Percentiles rank a stretch among this genome's conserved stretches.
These are phyloP conservation scores for Danio aesculapii DNA, from an alignment of 2,797 vertebrate genomes.

Conservation along the genomic window DNA sequence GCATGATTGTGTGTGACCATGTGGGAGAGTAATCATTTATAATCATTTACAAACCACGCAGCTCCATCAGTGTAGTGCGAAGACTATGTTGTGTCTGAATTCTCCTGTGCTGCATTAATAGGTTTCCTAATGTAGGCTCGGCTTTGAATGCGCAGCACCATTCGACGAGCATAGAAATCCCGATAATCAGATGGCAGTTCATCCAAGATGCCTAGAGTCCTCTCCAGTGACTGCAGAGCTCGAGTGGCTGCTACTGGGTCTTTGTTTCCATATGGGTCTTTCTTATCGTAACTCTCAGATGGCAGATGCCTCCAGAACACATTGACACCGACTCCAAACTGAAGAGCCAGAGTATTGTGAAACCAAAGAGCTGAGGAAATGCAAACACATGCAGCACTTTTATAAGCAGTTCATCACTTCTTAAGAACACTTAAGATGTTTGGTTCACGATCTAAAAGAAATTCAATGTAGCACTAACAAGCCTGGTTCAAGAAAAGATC, in stretches of 20 bases:
- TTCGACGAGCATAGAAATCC: constrained; percentile 93
- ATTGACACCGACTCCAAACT: constrained; percentile 93
- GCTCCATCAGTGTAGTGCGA: constrained; percentile 50
- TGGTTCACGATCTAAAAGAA: neutral
- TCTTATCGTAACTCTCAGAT: constrained; percentile 87
- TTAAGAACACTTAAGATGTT: neutral
- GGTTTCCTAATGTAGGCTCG: constrained; percentile 69
- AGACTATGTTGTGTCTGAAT: constrained; percentile 7
- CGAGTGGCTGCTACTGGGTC: constrained; percentile 87
- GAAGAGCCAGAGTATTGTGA: constrained; percentile 91
- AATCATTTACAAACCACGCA: neutral
- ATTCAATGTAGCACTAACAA: neutral
- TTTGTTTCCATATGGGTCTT: constrained; percentile 94
- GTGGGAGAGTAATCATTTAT: constrained; percentile 34
- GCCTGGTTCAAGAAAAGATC: constrained; percentile 28
- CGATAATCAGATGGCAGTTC: constrained; percentile 89
- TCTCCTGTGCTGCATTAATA: neutral
- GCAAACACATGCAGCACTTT: neutral
- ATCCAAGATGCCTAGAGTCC: constrained; percentile 76
- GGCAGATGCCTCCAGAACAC: constrained; percentile 95
- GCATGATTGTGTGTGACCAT: constrained; percentile 63
- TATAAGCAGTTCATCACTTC: neutral
- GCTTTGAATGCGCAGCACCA: constrained; percentile 89
- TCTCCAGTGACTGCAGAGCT: constrained; percentile 87
- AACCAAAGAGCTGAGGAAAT: constrained; percentile 90